Conservation (phyloP, 2,888 invertebrate species). For the Acutogordius australiensis region DNA sequence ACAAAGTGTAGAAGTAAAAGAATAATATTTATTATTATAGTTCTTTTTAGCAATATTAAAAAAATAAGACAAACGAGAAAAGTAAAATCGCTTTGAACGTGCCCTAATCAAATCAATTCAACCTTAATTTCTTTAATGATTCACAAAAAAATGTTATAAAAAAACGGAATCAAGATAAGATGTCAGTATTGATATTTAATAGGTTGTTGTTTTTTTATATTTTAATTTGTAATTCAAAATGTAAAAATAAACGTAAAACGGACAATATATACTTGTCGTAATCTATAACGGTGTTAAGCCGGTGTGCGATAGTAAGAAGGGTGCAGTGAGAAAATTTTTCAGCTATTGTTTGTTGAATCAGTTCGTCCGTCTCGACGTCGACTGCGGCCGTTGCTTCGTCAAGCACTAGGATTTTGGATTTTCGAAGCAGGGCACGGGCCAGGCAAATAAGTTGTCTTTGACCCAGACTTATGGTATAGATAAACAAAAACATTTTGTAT, state of each 20-base stretch:
- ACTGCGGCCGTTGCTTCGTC: conserved; percentile 32
- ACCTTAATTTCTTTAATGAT: neutral
- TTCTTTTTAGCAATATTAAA: no score
- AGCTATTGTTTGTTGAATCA: conserved; percentile 44
- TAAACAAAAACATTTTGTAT: no score
- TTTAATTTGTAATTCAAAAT: no score
- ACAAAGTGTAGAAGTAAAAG: no score
- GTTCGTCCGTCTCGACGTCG: conserved; percentile 28
- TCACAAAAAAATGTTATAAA: neutral
- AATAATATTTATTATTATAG: no score
- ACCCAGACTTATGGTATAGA: conserved; percentile 28
- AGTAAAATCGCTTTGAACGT: no score
- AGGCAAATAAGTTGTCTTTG: conserved; percentile 28
- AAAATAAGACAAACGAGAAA: no score
- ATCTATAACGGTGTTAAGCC: conserved; percentile 67
- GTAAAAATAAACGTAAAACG: no score
- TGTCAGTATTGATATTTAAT: no score
- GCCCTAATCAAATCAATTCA: neutral
- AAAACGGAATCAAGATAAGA: neutral
- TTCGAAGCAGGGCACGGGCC: conserved; percentile 25
- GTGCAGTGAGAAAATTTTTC: conserved; percentile 56
- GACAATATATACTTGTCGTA: conserved; percentile 32
- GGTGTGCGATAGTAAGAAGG: conserved; percentile 64
- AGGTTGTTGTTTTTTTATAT: no score
- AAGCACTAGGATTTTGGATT: conserved; percentile 36